Conservation (phyloP, 2,797 vertebrate genomes). For the Anomalospiza imberbis region DNA sequence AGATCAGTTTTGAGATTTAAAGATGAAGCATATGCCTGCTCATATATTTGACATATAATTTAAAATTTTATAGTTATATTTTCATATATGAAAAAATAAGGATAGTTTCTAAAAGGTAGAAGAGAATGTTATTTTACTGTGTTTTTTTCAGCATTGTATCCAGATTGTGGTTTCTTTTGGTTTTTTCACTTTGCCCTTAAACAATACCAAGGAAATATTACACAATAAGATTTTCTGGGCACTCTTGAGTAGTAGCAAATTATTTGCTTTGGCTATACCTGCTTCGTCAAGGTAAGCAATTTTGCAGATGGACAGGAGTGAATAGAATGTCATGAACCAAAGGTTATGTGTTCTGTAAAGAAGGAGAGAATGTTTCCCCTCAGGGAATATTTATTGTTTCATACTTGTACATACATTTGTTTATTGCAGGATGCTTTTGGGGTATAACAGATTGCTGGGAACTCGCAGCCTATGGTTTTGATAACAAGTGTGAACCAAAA, state of each 20-base stretch:
- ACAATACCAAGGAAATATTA: not conserved
- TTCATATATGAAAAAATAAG: not conserved
- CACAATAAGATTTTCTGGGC: not conserved
- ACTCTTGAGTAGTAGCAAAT: not conserved
- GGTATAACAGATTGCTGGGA: not conserved
- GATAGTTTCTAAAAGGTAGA: not conserved
- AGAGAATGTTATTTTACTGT: not conserved
- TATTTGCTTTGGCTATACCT: not conserved
- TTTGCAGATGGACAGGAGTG: not conserved
- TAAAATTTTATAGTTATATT: not conserved
- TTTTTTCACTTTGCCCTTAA: not conserved
- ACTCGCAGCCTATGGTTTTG: not conserved
- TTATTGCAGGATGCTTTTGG: not conserved
- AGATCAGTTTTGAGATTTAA: not conserved
- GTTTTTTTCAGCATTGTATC: not conserved
- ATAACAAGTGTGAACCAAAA: not conserved
- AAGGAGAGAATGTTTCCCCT: not conserved
- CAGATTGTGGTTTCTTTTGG: not conserved
- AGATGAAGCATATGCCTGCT: not conserved
- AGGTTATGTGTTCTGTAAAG: not conserved
- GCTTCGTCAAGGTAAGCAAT: not conserved
- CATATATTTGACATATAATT: not conserved
- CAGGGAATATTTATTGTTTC: not conserved
- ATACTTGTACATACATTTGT: not conserved
- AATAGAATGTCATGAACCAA: not conserved